Percentiles rank a stretch among this genome's conserved stretches.
Evolutionary conservation across 2,797 vertebrate genomes (phyloP).

Genomic region (Apodemus agrarius): DNA sequence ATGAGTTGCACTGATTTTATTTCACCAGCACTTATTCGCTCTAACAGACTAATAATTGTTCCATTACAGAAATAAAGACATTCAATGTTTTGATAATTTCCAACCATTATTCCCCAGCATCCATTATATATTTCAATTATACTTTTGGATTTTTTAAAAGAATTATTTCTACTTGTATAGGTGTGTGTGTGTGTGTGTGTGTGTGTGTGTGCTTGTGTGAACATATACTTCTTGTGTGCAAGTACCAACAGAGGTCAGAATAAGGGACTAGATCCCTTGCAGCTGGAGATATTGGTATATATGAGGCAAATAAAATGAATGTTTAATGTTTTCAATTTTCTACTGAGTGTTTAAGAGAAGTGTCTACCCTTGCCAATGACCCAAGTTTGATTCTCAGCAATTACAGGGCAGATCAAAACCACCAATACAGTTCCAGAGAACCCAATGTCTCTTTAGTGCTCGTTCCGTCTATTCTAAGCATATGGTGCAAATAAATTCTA

Average conservation of each 20-base stretch:
- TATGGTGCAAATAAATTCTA: neutral
- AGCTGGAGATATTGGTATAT: neutral
- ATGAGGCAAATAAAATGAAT: neutral
- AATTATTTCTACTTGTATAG: neutral
- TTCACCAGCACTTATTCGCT: neutral
- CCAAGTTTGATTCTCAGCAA: neutral
- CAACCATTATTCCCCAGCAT: neutral
- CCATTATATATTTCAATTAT: neutral
- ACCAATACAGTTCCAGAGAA: neutral
- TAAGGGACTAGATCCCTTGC: neutral
- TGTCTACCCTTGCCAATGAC: neutral
- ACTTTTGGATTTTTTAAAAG: neutral
- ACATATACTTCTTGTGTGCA: too few relatives aligned
- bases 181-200: neutral
- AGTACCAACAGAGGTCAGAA: neutral
- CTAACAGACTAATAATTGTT: neutral
- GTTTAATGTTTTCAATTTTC: neutral
- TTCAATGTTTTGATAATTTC: neutral
- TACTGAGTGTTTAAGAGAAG: neutral
- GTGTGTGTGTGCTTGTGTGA: neutral
- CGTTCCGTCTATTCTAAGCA: neutral
- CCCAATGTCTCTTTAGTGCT: neutral
- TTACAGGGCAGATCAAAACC: neutral
- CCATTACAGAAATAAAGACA: neutral
- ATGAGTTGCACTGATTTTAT: neutral